Evolutionary conservation across 2,888 invertebrate species (phyloP).

Genomic region (Lepidonotus clava): DNA sequence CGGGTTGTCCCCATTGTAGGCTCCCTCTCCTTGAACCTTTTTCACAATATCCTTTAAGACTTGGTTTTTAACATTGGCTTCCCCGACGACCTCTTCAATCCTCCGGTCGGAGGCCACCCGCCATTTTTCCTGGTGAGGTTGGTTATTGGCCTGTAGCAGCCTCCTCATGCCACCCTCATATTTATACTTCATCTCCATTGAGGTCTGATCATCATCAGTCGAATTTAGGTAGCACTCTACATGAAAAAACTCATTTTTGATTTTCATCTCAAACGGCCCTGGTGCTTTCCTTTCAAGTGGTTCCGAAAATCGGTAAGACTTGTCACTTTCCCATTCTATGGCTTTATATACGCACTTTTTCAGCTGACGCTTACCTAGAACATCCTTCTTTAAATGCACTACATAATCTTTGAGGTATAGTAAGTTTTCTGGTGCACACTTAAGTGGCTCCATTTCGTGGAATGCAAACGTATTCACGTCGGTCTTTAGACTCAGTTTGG

Average conservation of each 20-base stretch:
- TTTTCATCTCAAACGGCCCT: conserved; percentile 54
- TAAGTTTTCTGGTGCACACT: conserved; percentile 59
- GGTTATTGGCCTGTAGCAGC: neutral
- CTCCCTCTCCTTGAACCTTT: neutral
- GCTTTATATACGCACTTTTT: conserved; percentile 58
- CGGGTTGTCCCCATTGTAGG: neutral
- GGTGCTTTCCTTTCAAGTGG: neutral
- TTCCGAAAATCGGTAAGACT: conserved; percentile 25
- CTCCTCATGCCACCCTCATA: neutral
- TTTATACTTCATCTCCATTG: neutral
- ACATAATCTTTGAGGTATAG: conserved; percentile 67
- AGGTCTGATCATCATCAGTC: neutral
- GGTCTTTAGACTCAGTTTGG: conserved; percentile 40
- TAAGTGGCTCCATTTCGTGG: neutral
- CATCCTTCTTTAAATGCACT: conserved; percentile 66
- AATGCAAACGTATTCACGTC: conserved; percentile 55
- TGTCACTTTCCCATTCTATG: conserved; percentile 58
- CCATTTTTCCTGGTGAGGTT: neutral
- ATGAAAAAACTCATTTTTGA: conserved; percentile 57
- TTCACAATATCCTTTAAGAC: conserved; percentile 30
- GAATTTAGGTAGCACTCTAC: conserved; percentile 55
- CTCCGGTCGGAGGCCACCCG: neutral
- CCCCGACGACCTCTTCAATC: neutral
- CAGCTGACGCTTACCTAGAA: conserved; percentile 62
- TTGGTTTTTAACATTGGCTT: neutral